These are phyloP conservation scores for Sitophilus oryzae DNA, from an alignment of 1,140 invertebrate species.

Conservation along the genomic window DNA sequence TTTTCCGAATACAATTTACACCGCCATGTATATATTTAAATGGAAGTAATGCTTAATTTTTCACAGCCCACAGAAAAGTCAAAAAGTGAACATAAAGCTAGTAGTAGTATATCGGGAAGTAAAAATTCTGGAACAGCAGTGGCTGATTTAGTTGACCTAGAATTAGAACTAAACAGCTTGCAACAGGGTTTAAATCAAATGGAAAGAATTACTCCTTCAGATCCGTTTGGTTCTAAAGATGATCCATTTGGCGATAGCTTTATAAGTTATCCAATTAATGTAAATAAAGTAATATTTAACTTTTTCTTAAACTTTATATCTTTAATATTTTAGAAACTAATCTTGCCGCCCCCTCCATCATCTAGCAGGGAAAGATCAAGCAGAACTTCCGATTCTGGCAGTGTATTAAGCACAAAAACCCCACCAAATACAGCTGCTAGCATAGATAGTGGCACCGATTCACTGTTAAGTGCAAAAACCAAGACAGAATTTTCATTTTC, in stretches of 20 bases:
- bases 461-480: constrained; percentile 18
- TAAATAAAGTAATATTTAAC: constrained; percentile 31
- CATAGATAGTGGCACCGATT: constrained; percentile 21
- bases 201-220: constrained; percentile 75
- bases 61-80: constrained; percentile 22
- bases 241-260: constrained; percentile 67
- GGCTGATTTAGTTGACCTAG: constrained; percentile 86
- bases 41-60: neutral
- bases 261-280: constrained; percentile 54
- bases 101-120: constrained; percentile 18
- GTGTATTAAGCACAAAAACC: constrained; percentile 40
- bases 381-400: constrained; percentile 37
- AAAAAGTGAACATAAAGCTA: constrained; percentile 28
- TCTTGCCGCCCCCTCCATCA: constrained; percentile 61
- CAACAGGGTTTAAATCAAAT: constrained; percentile 83
- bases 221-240: constrained; percentile 52
- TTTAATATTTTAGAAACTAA: constrained; percentile 45
- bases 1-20: too few species aligned
- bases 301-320: neutral
- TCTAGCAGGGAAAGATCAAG: constrained; percentile 40
- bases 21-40: neutral
- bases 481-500: constrained; percentile 33
- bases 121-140: constrained; percentile 44
- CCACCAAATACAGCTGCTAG: constrained; percentile 29
- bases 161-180: constrained; percentile 85